These are phyloP conservation scores for Bombus polaris DNA, from an alignment of 1,140 invertebrate genomes.

Conservation along the genomic window DNA sequence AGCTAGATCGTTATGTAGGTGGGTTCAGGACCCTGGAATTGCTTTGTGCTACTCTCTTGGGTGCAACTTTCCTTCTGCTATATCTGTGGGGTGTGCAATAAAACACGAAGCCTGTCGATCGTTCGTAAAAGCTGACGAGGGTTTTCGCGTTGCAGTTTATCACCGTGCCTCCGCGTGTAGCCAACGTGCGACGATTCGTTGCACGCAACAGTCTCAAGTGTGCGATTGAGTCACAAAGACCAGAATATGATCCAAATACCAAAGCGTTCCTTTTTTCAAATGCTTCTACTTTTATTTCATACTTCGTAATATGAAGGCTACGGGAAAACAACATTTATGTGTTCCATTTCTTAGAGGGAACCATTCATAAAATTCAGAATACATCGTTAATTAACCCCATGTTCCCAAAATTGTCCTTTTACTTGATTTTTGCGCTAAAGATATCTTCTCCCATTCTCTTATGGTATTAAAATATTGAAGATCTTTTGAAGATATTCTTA, in stretches of 20 bases:
- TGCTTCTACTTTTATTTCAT: background rate
- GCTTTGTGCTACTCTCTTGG: constrained; percentile 31
- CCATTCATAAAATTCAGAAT: no score
- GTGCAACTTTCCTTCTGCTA: background rate
- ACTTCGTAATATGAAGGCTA: no score
- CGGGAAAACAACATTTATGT: no score
- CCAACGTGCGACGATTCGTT: constrained; percentile 7
- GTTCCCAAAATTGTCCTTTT: no score
- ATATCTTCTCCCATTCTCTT: no score
- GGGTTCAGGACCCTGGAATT: constrained; percentile 50
- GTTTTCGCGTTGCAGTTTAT: constrained; percentile 45
- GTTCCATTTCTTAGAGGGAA: no score
- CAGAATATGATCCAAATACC: background rate
- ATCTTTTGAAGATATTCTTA: no score
- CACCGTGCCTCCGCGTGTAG: background rate
- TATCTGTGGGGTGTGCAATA: background rate
- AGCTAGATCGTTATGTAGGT: constrained; percentile 60
- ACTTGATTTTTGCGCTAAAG: no score
- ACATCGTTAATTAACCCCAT: no score
- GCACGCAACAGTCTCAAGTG: background rate
- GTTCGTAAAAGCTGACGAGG: constrained; percentile 46
- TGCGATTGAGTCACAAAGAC: constrained; percentile 20
- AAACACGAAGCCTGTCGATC: constrained; percentile 34
- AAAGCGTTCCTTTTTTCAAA: background rate
- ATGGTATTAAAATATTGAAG: no score